Evolutionary conservation across 2,888 invertebrate species (phyloP).

Genomic region (Cheilosia vernalis): DNA sequence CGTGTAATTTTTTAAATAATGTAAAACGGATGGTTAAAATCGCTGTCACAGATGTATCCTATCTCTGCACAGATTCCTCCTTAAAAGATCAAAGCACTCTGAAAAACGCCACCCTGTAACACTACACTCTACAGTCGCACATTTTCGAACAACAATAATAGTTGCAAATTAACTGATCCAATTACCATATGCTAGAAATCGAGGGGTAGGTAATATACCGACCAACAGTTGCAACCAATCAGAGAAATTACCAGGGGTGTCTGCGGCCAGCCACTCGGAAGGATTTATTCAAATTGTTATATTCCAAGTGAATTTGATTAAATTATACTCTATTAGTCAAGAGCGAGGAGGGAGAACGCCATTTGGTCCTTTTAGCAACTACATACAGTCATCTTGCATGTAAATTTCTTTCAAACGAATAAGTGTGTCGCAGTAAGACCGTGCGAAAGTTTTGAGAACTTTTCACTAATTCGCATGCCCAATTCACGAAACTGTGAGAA

Average conservation of each 20-base stretch:
- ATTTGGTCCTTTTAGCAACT: constrained; percentile 30
- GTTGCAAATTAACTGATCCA: constrained; percentile 73
- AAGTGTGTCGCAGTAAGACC: constrained; percentile 50
- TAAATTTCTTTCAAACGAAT: constrained; percentile 36
- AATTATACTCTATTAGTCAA: constrained; percentile 68
- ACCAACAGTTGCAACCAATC: constrained; percentile 71
- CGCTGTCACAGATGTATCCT: background rate
- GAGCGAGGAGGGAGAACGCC: constrained; percentile 15
- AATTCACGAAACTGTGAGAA: constrained; percentile 62
- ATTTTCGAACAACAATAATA: constrained; percentile 23
- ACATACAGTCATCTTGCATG: constrained; percentile 42
- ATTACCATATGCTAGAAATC: constrained; percentile 68
- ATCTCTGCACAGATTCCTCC: background rate
- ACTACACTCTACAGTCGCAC: background rate
- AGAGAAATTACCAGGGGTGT: constrained; percentile 69
- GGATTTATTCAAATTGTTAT: constrained; percentile 72
- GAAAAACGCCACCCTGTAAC: background rate
- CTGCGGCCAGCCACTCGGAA: constrained; percentile 74
- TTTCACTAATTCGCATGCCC: background rate
- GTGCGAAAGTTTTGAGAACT: constrained; percentile 62
- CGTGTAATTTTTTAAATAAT: no score
- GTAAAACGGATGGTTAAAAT: no score
- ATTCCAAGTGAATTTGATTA: constrained; percentile 63
- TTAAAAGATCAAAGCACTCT: background rate
- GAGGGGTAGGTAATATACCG: constrained; percentile 49